phyloP scores from a whole-genome alignment of 2,797 vertebrate species.

The Bucorvus abyssinicus region DNA sequence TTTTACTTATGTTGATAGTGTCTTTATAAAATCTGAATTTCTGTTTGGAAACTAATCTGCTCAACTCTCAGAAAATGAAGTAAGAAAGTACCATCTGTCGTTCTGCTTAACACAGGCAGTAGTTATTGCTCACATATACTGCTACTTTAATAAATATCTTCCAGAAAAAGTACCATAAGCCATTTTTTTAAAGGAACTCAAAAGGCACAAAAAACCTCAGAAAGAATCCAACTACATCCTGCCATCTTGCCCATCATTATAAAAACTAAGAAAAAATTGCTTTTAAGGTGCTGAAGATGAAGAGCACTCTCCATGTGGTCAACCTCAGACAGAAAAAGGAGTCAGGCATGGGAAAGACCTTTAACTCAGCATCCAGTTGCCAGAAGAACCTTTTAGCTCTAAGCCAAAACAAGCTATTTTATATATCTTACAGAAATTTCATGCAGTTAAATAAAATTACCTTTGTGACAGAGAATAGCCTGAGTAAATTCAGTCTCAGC shows the following conservation, averaged over 20 bases:
- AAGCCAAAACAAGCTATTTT: neutral
- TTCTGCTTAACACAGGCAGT: neutral
- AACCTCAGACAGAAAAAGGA: neutral
- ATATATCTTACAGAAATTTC: neutral
- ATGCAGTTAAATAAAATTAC: constrained; percentile 20
- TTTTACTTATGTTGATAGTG: neutral
- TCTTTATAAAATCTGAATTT: neutral
- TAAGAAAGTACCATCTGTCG: neutral
- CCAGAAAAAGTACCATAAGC: neutral
- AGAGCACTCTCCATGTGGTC: neutral
- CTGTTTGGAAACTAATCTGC: neutral
- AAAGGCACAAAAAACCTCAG: neutral
- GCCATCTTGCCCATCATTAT: neutral
- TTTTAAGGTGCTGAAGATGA: neutral
- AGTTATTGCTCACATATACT: neutral
- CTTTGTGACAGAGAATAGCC: neutral
- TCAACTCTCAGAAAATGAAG: neutral
- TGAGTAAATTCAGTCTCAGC: constrained; percentile 53
- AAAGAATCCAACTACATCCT: neutral
- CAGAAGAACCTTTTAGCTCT: neutral
- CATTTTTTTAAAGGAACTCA: neutral
- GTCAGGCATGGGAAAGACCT: neutral
- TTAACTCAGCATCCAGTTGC: neutral
- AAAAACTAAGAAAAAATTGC: neutral
- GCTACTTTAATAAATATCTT: neutral